phyloP scores from a whole-genome alignment of 2,113 vertebrate species.

The Scophthalmus maximus region DNA sequence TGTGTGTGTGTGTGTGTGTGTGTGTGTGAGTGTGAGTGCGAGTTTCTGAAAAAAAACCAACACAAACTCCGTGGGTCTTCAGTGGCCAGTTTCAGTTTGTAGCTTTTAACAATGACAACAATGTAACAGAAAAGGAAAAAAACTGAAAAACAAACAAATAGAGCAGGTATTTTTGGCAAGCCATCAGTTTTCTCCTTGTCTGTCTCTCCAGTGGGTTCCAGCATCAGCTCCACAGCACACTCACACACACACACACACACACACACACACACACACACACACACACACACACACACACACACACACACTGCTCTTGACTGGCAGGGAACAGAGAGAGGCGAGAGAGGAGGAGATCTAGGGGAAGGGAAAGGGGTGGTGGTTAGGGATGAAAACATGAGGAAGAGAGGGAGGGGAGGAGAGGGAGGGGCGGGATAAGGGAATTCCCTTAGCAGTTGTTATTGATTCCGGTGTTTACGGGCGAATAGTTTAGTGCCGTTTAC shows the following conservation, averaged over 20 bases:
- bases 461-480: conserved; percentile 93
- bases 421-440: conserved; percentile 85
- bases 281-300: conserved; percentile 32
- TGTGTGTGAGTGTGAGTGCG: neutral
- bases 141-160: conserved; percentile 42
- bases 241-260: conserved; percentile 26
- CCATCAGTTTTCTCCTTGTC: conserved; percentile 68
- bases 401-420: conserved; percentile 59
- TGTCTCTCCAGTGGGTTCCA: conserved; percentile 72
- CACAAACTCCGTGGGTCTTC: conserved; percentile 36
- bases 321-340: conserved; percentile 72
- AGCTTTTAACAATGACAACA: conserved; percentile 69
- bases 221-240: conserved; percentile 48
- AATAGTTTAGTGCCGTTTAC: conserved; percentile 98
- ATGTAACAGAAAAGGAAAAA: conserved; percentile 52
- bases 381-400: conserved; percentile 67
- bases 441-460: conserved; percentile 98
- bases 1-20: neutral
- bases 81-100: conserved; percentile 63
- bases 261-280: conserved; percentile 6
- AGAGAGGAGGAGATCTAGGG: conserved; percentile 69
- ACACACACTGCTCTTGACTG: conserved; percentile 73
- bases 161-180: conserved; percentile 75
- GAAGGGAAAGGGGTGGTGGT: conserved; percentile 76
- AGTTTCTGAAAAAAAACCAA: conserved; percentile 24